Conservation (phyloP, 2,797 vertebrate species). For the Falco berigora region DNA sequence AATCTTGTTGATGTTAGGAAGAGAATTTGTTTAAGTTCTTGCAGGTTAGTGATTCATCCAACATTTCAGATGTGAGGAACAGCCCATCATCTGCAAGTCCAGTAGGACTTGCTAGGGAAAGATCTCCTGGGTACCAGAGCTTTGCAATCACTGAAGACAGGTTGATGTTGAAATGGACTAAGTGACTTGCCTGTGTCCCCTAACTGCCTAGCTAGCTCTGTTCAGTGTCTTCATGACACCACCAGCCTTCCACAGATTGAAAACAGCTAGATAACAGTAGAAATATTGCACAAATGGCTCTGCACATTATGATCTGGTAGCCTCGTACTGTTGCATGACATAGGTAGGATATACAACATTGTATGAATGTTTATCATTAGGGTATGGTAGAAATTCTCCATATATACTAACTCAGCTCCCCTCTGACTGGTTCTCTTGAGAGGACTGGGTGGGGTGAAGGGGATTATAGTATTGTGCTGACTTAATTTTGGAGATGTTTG, state of each 20-base stretch:
- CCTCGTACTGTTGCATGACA: background rate
- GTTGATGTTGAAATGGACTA: background rate
- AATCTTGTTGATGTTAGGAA: background rate
- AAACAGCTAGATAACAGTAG: background rate
- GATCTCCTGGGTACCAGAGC: background rate
- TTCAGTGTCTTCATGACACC: background rate
- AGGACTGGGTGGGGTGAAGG: background rate
- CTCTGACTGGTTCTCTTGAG: background rate
- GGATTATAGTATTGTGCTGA: background rate
- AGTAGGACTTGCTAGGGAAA: background rate
- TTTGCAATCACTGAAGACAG: background rate
- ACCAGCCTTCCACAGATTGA: background rate
- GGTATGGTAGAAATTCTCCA: background rate
- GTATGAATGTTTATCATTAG: background rate
- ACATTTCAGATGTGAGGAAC: background rate
- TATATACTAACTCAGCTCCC: background rate
- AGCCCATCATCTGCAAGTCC: background rate
- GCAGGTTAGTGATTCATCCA: background rate
- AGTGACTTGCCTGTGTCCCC: background rate
- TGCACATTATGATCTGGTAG: background rate
- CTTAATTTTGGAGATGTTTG: background rate
- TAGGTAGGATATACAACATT: background rate
- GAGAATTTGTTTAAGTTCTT: background rate
- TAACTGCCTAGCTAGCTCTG: background rate
- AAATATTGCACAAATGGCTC: background rate